Evolutionary conservation across 2,888 invertebrate species (phyloP), one percentile per base, ranked within the genome.

Genomic region (Athetis lepigone): DNA sequence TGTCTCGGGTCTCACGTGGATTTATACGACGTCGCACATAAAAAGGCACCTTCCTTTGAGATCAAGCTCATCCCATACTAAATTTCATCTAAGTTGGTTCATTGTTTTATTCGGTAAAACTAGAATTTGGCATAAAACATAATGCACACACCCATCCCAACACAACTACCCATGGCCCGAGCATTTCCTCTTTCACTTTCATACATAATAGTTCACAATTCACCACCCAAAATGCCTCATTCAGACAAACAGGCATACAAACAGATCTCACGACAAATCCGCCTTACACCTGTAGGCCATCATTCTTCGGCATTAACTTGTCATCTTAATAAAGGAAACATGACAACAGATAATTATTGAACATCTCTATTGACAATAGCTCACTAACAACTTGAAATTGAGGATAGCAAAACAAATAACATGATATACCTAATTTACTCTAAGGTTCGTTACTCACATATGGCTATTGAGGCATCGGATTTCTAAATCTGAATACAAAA

Each of bases 301-400:
- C 54, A 63, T 19, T 70, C 45, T n/a, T 46, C 33, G 21, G 36
- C n/a, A 72, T 72, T 69, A 70, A 55, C 39, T 54, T 70, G 75
- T 75, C 63, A 70, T 75, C 58, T 55, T 70, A 64, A 42, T 43
- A 70, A 72, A 72, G 37, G 63, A 18, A 60, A 52, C 72, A 67
- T 52, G 18, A 67, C 27, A 57, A 29, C 29, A 36, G 56, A 57
- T 57, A 33, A 43, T 27, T 58, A 58, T 45, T 55, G 33, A 49
- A 67, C 51, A 45, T 70, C 25, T 39, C 45, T 63, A 71, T 57
- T 46, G 25, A 72, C 52, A 63, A 74, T 63, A 33, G 57, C 33
- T 68, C 68, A 51, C 50, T 62, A 68, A 54, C 5, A 56, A 52
- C 39, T 46, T 36, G 37, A 57, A 69, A 69, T 54, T 43, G 8